Evolutionary conservation across 30 jellyfish, hydroid and myxozoan genomes (phyloP).

Genomic region (Catostylus mosaicus): DNA sequence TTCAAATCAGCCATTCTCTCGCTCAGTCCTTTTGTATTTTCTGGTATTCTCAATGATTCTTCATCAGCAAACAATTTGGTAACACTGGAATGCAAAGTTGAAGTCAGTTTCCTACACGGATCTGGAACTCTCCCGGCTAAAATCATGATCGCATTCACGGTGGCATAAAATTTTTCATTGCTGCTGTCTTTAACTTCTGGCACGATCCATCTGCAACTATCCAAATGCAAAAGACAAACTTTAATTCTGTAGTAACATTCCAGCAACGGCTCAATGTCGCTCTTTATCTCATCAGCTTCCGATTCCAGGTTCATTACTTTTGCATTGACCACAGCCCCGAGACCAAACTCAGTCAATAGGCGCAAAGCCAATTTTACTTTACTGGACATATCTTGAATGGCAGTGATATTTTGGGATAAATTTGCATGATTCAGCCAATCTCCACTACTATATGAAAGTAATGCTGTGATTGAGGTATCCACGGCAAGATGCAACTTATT

Average conservation of each 20-base stretch:
- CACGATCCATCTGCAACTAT: conserved; percentile 84
- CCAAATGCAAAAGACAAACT: conserved; percentile 90
- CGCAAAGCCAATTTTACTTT: conserved; percentile 86
- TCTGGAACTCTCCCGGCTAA: conserved; percentile 92
- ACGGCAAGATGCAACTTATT: conserved; percentile 94
- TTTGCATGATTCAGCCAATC: conserved; percentile 81
- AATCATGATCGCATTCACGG: conserved; percentile 95
- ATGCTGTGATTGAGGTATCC: conserved; percentile 84
- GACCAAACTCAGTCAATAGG: conserved; percentile 91
- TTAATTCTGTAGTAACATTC: conserved; percentile 90
- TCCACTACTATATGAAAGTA: conserved; percentile 61
- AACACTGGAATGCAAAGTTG: conserved; percentile 59
- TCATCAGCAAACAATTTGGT: conserved; percentile 41
- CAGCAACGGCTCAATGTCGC: conserved; percentile 83
- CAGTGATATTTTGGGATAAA: conserved; percentile 41
- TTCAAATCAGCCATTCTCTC: conserved; percentile 45
- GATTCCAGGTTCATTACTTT: conserved; percentile 35
- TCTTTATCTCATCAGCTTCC: conserved; percentile 67
- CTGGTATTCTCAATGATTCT: conserved; percentile 3
- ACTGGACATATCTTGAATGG: conserved; percentile 81
- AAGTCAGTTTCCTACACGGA: conserved; percentile 72
- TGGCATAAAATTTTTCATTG: conserved; percentile 91
- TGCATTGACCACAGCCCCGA: conserved; percentile 88
- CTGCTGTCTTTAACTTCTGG: conserved; percentile 64
- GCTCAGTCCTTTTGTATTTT: not conserved